These are phyloP conservation scores for Triplophysa bombifrons DNA, from an alignment of 2,797 vertebrate genomes.

Conservation along the genomic window DNA sequence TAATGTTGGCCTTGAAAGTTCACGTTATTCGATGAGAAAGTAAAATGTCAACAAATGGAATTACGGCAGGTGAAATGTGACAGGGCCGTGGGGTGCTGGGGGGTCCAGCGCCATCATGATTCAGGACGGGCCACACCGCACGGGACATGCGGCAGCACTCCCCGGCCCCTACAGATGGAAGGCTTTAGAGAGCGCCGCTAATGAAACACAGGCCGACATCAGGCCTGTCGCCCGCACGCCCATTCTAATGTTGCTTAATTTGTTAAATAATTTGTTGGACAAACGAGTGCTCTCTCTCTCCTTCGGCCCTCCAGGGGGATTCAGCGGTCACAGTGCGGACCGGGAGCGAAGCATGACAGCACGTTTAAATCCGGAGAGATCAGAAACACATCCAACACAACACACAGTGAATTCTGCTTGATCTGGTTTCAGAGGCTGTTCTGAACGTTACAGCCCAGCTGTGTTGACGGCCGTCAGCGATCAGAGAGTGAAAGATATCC, in stretches of 20 bases:
- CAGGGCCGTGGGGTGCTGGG: slow-evolving; percentile 62
- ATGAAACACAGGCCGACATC: slow-evolving; percentile 82
- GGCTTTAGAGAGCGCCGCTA: slow-evolving; percentile 77
- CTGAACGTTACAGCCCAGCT: slow-evolving; percentile 24
- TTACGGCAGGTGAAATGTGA: slow-evolving; percentile 74
- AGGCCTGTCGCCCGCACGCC: slow-evolving; percentile 73
- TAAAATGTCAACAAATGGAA: neutral
- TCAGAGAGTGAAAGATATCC: slow-evolving; percentile 25
- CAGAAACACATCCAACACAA: slow-evolving; percentile 28
- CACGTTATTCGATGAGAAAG: neutral
- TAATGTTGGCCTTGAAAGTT: neutral
- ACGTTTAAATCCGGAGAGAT: slow-evolving; percentile 35
- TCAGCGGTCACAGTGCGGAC: slow-evolving; percentile 47
- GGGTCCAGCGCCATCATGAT: slow-evolving; percentile 61
- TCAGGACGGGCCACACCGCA: slow-evolving; percentile 46
- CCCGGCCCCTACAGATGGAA: slow-evolving; percentile 81
- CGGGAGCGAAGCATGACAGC: slow-evolving; percentile 15
- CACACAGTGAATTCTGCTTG: neutral
- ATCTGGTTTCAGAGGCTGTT: slow-evolving; percentile 21
- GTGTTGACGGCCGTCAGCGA: slow-evolving; percentile 30
- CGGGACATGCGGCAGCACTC: slow-evolving; percentile 77
- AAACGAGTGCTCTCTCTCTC: slow-evolving; percentile 69
- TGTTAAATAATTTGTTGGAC: slow-evolving; percentile 82
- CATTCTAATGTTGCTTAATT: slow-evolving; percentile 80
- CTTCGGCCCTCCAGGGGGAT: slow-evolving; percentile 36